Conservation (phyloP, 2,113 vertebrate genomes). For the Burhinus oedicnemus region DNA sequence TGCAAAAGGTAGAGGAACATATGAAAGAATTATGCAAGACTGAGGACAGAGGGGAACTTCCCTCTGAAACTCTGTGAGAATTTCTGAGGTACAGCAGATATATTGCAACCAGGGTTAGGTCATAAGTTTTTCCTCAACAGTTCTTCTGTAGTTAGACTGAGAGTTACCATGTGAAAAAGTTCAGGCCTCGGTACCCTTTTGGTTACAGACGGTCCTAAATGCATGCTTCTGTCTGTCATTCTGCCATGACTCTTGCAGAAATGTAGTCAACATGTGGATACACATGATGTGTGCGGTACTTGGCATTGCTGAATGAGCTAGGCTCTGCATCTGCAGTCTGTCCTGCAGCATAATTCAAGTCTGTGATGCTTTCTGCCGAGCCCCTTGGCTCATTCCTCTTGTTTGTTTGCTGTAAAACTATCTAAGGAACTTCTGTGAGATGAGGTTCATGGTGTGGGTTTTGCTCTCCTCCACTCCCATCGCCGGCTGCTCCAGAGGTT, state of each 20-base stretch:
- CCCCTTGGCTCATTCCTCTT: neutral
- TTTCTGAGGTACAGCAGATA: neutral
- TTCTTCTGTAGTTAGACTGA: neutral
- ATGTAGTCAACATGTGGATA: neutral
- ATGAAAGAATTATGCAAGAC: neutral
- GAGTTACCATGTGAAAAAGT: neutral
- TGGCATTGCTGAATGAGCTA: neutral
- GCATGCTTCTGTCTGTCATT: neutral
- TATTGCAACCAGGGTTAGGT: neutral
- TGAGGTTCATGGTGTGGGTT: neutral
- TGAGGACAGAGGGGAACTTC: neutral
- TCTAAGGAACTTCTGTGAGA: slow-evolving; percentile 25
- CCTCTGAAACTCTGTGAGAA: neutral
- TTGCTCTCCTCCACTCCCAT: slow-evolving; percentile 13
- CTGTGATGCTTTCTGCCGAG: neutral
- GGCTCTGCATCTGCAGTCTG: neutral
- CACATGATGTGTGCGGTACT: neutral
- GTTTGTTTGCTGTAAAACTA: slow-evolving; percentile 34
- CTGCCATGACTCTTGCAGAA: neutral
- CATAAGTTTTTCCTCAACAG: neutral
- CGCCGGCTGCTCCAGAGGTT: neutral
- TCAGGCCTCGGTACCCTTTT: neutral
- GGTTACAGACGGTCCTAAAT: neutral
- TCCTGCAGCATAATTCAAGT: neutral
- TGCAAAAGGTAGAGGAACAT: neutral